Percentiles rank a stretch among this genome's conserved stretches.
Conservation (phyloP, 2,888 invertebrate species). For the Stenichneumon culpator region DNA sequence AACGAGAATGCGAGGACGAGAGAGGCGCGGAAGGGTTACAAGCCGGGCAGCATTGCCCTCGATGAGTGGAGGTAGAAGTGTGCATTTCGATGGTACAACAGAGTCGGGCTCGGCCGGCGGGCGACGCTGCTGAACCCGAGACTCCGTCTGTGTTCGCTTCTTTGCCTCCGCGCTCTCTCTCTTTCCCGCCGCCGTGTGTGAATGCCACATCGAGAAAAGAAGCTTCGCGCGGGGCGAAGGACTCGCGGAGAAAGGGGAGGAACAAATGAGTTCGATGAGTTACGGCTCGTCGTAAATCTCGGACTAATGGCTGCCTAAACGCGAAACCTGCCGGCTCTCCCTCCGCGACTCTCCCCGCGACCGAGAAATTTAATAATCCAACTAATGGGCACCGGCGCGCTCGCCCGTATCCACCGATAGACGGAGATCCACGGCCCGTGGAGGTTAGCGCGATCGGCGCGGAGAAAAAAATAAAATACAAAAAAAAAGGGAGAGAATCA, state of each 20-base stretch:
- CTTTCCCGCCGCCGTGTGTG: not conserved
- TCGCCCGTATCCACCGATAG: slow-evolving; percentile 80
- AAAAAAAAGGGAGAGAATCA: slow-evolving; percentile 20
- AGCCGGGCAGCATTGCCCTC: not conserved
- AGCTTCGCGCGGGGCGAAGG: slow-evolving; percentile 22
- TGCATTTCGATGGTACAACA: not conserved
- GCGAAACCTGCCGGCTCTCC: slow-evolving; percentile 82
- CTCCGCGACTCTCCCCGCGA: slow-evolving; percentile 75
- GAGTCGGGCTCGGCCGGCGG: not conserved
- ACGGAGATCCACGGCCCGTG: slow-evolving; percentile 48
- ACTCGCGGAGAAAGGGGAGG: slow-evolving; percentile 71
- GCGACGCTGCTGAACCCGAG: slow-evolving; percentile 8
- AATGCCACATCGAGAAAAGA: slow-evolving; percentile 54
- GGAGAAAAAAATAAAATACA: slow-evolving; percentile 14
- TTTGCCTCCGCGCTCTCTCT: not conserved
- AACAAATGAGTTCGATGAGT: slow-evolving; percentile 85
- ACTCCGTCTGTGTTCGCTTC: slow-evolving; percentile 19
- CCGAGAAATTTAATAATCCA: slow-evolving; percentile 85
- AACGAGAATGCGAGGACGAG: not conserved
- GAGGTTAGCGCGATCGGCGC: slow-evolving; percentile 40
- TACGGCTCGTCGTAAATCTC: slow-evolving; percentile 85
- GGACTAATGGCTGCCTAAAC: slow-evolving; percentile 85
- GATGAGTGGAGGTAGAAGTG: not conserved
- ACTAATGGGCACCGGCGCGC: slow-evolving; percentile 83
- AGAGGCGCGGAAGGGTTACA: not conserved